Percentiles rank a stretch among this genome's conserved stretches.
phyloP scores from a whole-genome alignment of 2,113 vertebrate species.

The Cranoglanis bouderius region DNA sequence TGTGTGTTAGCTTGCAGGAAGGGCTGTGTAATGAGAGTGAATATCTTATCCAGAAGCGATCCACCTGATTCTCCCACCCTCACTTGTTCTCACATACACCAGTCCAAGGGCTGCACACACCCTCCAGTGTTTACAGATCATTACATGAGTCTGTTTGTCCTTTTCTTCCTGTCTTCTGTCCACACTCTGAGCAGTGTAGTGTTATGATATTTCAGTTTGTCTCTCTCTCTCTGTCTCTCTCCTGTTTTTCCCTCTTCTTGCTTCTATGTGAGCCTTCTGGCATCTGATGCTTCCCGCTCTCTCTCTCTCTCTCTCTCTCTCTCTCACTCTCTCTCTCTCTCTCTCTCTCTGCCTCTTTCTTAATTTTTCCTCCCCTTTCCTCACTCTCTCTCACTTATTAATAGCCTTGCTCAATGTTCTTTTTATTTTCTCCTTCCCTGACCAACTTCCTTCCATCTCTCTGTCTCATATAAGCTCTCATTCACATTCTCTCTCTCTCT shows the following conservation, averaged over 20 bases:
- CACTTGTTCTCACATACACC: constrained; percentile 21
- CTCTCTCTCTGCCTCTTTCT: constrained; percentile 5
- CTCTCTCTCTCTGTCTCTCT: neutral
- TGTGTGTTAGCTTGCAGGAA: neutral
- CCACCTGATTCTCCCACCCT: constrained; percentile 51
- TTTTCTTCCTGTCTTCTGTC: constrained; percentile 28
- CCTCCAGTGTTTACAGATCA: constrained; percentile 17
- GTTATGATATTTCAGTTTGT: neutral
- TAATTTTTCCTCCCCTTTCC: neutral
- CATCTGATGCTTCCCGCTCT: neutral
- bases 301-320: constrained; percentile 13
- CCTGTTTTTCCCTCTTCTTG: neutral
- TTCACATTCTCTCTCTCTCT: neutral
- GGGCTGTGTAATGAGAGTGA: constrained; percentile 17
- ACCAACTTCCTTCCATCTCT: constrained; percentile 25
- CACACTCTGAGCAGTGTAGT: neutral
- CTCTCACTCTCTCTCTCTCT: constrained; percentile 15
- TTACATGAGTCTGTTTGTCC: constrained; percentile 2
- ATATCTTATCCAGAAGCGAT: constrained; percentile 43
- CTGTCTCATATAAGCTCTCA: neutral
- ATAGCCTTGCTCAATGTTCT: constrained; percentile 61
- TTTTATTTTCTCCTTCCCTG: constrained; percentile 24
- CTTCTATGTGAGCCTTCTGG: neutral
- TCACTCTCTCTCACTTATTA: constrained; percentile 19
- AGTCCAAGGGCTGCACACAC: neutral